A percentile compares a stretch with the other conserved stretches of the same genome.
Conservation (phyloP, 2,113 vertebrate species). For the Gasterosteus aculeatus region DNA sequence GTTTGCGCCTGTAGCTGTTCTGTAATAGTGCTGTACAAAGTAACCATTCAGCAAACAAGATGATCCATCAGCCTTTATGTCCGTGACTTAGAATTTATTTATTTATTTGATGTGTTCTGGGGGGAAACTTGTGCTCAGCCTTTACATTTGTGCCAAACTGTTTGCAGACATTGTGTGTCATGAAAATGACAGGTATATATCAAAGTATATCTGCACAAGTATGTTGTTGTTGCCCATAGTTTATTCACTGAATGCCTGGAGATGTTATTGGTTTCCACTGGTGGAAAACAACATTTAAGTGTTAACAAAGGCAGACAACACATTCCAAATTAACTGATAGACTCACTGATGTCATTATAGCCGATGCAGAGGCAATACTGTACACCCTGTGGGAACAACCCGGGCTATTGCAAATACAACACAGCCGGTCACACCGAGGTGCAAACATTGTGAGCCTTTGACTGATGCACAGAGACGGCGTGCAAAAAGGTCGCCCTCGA, state of each 20-base stretch:
- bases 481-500: conserved; percentile 34
- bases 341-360: conserved; percentile 56
- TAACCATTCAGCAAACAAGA: conserved; percentile 73
- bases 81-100: conserved; percentile 77
- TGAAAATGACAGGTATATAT: conserved; percentile 54
- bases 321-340: conserved; percentile 56
- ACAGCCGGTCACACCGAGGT: conserved; percentile 32
- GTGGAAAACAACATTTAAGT: conserved; percentile 32
- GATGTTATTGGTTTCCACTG: conserved; percentile 39
- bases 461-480: conserved; percentile 53
- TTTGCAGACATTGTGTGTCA: conserved; percentile 75
- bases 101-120: conserved; percentile 66
- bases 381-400: conserved; percentile 39
- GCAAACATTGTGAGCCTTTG: conserved; percentile 45
- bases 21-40: conserved; percentile 79
- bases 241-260: conserved; percentile 64
- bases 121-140: conserved; percentile 67
- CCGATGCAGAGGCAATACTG: conserved; percentile 56
- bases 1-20: conserved; percentile 80
- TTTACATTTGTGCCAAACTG: conserved; percentile 84
- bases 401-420: conserved; percentile 35
- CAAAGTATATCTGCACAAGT: conserved; percentile 65
- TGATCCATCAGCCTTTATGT: conserved; percentile 72
- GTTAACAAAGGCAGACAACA: conserved; percentile 21
- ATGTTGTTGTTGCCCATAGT: conserved; percentile 56